Conservation (phyloP, 2,888 invertebrate species). For the Hirtodrosophila confusa region DNA sequence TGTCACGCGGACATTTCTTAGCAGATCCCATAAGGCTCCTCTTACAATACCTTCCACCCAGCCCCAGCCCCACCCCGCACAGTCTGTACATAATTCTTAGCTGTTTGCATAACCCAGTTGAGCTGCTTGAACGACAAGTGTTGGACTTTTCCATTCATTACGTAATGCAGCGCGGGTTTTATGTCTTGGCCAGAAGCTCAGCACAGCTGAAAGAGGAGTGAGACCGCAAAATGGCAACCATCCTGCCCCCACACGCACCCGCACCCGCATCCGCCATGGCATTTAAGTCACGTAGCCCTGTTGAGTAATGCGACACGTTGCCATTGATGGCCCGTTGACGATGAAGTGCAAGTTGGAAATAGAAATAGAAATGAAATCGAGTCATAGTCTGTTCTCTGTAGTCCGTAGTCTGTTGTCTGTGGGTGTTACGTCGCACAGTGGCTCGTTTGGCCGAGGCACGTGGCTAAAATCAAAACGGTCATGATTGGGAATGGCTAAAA, state of each 20-base stretch:
- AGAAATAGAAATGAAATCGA: conserved; percentile 52
- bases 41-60: background rate
- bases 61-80: too few species aligned
- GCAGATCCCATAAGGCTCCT: background rate
- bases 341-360: conserved; percentile 76
- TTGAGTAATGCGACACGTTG: conserved; percentile 81
- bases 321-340: conserved; percentile 78
- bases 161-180: conserved; percentile 64
- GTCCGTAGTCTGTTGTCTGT: conserved; percentile 4
- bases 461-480: too few species aligned
- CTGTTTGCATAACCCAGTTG: conserved; percentile 61
- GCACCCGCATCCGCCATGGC: conserved; percentile 45
- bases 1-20: conserved; percentile 46
- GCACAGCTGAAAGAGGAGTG: background rate
- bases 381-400: conserved; percentile 11
- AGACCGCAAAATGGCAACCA: conserved; percentile 58
- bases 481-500: too few species aligned
- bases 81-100: background rate
- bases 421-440: background rate
- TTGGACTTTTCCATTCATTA: conserved; percentile 65
- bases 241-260: background rate
- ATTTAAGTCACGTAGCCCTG: conserved; percentile 79
- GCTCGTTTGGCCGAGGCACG: too few species aligned
- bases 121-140: conserved; percentile 45
- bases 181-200: conserved; percentile 43